These are phyloP conservation scores for Elysia crispata DNA, from an alignment of 2,888 invertebrate species.

Conservation along the genomic window DNA sequence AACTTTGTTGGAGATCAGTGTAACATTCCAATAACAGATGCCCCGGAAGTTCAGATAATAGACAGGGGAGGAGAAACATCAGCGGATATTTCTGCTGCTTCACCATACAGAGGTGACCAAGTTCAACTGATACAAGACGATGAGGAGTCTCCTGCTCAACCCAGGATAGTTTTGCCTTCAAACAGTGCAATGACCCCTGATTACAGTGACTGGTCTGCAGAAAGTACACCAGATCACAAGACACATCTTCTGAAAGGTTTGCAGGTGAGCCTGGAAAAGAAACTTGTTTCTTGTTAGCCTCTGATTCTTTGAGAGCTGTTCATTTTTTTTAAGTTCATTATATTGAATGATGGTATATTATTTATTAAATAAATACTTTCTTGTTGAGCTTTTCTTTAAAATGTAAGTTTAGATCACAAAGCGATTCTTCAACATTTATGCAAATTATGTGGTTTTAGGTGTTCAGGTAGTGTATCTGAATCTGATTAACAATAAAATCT, in stretches of 20 bases:
- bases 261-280: slow-evolving; percentile 32
- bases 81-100: neutral
- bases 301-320: too few species aligned
- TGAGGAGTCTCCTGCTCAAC: slow-evolving; percentile 1
- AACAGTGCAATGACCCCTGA: neutral
- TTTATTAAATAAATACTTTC: too few species aligned
- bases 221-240: slow-evolving; percentile 54
- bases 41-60: slow-evolving; percentile 33
- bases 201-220: slow-evolving; percentile 41
- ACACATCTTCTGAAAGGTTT: slow-evolving; percentile 50
- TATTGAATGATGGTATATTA: too few species aligned
- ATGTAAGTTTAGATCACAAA: too few species aligned
- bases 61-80: slow-evolving; percentile 23
- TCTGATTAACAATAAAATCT: too few species aligned
- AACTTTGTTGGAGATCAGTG: slow-evolving; percentile 58
- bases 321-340: too few species aligned
- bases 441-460: too few species aligned
- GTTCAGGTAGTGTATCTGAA: too few species aligned
- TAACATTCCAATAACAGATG: neutral
- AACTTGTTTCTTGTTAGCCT: too few species aligned
- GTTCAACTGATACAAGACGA: neutral
- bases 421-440: too few species aligned
- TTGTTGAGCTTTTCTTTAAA: too few species aligned
- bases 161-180: neutral
- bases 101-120: slow-evolving; percentile 29